Percentiles rank a stretch among this genome's conserved stretches.
These are phyloP conservation scores for Oreamnos americanus DNA, from an alignment of 2,113 vertebrate genomes.

Conservation along the genomic window DNA sequence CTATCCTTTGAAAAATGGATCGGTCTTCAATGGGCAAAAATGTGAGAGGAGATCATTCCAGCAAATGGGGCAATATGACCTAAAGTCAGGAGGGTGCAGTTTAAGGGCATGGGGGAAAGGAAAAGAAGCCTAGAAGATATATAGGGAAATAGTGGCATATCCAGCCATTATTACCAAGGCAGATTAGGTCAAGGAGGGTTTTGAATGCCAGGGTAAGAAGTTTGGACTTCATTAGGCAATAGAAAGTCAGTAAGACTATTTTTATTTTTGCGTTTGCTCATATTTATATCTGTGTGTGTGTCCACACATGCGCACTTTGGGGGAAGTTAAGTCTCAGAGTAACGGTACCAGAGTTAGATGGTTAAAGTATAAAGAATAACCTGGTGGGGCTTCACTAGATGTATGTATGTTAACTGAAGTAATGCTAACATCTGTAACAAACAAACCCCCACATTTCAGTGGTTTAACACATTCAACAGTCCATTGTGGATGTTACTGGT, in stretches of 20 bases:
- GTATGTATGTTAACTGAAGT: neutral
- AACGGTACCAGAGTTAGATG: neutral
- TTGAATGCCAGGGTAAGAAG: neutral
- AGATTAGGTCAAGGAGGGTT: neutral
- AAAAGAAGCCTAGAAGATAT: neutral
- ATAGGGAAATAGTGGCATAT: neutral
- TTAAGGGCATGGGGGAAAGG: neutral
- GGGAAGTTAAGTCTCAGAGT: neutral
- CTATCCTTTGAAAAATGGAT: neutral
- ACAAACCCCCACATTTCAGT: neutral
- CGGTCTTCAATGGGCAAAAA: neutral
- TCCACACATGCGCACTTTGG: neutral
- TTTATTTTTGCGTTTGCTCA: neutral
- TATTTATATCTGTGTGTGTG: neutral
- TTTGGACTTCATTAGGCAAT: neutral
- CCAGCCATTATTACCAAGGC: neutral
- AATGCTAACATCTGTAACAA: neutral
- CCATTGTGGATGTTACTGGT: neutral
- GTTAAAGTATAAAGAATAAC: neutral
- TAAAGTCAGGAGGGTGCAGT: neutral
- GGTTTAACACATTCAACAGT: neutral
- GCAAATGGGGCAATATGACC: neutral
- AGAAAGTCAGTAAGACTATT: neutral
- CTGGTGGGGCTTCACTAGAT: neutral
- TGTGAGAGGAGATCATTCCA: neutral